Percentiles rank a stretch among this genome's conserved stretches.
These are phyloP conservation scores for Mesitornis unicolor DNA, from an alignment of 2,113 vertebrate species.

Conservation along the genomic window DNA sequence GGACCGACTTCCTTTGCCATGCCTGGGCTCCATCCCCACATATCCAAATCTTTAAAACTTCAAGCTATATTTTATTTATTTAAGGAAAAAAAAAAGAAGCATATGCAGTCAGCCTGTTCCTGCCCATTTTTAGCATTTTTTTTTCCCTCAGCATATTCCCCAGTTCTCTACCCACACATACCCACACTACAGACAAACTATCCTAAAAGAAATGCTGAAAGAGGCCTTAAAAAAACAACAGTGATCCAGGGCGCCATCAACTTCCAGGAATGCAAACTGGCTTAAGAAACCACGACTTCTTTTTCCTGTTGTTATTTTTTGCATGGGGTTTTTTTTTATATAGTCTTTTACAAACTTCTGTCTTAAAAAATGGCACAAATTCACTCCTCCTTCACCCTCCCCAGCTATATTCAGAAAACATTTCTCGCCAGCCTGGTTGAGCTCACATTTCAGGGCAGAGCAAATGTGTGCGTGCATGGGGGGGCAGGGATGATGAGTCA, in stretches of 20 bases:
- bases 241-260: neutral
- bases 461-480: neutral
- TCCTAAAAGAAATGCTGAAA: neutral
- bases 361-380: neutral
- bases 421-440: neutral
- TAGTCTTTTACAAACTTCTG: neutral
- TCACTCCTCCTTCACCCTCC: neutral
- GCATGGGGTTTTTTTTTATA: neutral
- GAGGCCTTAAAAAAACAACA: constrained; percentile 13
- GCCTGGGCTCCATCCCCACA: neutral
- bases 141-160: neutral
- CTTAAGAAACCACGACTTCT: constrained; percentile 2
- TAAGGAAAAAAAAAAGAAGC: too few species aligned
- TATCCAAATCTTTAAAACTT: neutral
- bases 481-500: neutral
- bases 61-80: neutral
- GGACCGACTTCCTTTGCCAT: neutral
- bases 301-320: neutral
- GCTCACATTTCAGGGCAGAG: constrained; percentile 32
- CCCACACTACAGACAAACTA: constrained; percentile 2
- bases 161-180: constrained; percentile 39
- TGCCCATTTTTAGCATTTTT: neutral
- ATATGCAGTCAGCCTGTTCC: neutral
- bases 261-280: constrained; percentile 32
- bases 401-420: neutral